A percentile compares a stretch with the other conserved stretches of the same genome.
Conservation (phyloP, 2,113 vertebrate species). For the Lethenteron camtschaticum region DNA sequence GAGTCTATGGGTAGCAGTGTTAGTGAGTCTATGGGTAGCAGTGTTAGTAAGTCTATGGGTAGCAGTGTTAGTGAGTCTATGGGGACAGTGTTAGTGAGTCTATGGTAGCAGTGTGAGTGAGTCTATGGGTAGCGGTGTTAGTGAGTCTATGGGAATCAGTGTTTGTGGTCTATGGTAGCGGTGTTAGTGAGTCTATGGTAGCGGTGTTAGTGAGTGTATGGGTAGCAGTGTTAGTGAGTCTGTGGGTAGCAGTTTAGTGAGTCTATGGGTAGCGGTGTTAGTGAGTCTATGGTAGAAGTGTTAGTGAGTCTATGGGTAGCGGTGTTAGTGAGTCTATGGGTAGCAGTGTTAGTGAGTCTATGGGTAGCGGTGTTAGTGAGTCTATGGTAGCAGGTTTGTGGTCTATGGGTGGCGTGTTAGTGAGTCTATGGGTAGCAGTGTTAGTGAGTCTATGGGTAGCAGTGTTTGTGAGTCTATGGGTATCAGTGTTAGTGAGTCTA, state of each 20-base stretch:
- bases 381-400: not conserved
- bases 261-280: not conserved
- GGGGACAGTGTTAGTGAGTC: not conserved
- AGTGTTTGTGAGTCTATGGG: not conserved
- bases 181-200: not conserved
- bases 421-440: not conserved
- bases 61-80: not conserved
- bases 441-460: not conserved
- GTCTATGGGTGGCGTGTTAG: not conserved
- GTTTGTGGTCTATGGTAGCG: not conserved
- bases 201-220: not conserved
- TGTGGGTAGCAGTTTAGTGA: not conserved
- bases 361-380: not conserved
- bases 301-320: not conserved
- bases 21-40: not conserved
- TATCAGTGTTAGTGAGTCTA: not conserved
- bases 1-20: not conserved
- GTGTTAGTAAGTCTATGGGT: not conserved
- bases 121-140: not conserved
- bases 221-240: not conserved
- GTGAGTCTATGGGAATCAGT: not conserved
- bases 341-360: not conserved
- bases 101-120: not conserved
- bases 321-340: not conserved
- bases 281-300: not conserved